Evolutionary conservation across 2,797 vertebrate genomes (phyloP).

Genomic region (Sebastes jordani): DNA sequence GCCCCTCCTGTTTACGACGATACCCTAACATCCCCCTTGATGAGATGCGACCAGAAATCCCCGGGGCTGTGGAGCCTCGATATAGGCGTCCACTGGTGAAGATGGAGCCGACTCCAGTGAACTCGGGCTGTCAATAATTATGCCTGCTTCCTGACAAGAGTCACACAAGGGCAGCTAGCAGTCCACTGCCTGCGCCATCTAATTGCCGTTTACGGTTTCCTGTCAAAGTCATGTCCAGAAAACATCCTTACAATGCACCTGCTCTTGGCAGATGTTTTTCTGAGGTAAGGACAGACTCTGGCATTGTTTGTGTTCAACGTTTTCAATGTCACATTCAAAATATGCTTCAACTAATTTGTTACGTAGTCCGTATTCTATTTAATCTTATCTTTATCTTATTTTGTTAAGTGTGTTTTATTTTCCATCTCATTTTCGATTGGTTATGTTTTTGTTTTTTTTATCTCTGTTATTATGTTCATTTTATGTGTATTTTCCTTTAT

Average conservation of each 20-base stretch:
- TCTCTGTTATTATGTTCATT: not conserved
- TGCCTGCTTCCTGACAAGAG: constrained; percentile 65
- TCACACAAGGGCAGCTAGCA: constrained; percentile 62
- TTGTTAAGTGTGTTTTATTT: not conserved
- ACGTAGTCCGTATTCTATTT: not conserved
- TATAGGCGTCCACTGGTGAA: constrained; percentile 40
- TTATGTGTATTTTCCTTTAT: not conserved
- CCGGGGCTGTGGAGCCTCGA: constrained; percentile 34
- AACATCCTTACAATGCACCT: constrained; percentile 37
- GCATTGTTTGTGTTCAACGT: constrained; percentile 11
- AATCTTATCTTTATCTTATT: not conserved
- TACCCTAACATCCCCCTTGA: constrained; percentile 35
- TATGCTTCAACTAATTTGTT: not conserved
- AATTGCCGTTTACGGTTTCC: constrained; percentile 76
- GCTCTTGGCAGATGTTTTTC: constrained; percentile 40
- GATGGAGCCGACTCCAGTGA: constrained; percentile 64
- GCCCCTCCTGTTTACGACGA: constrained; percentile 54
- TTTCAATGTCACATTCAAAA: constrained; percentile 56
- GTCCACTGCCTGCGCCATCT: constrained; percentile 57
- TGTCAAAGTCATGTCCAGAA: constrained; percentile 67
- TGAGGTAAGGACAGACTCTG: constrained; percentile 17
- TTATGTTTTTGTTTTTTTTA: not conserved
- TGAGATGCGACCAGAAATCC: constrained; percentile 67
- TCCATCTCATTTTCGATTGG: not conserved
- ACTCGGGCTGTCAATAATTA: constrained; percentile 81